Conservation (phyloP, 1,140 invertebrate genomes). For the Caenorhabditis inopinata region DNA sequence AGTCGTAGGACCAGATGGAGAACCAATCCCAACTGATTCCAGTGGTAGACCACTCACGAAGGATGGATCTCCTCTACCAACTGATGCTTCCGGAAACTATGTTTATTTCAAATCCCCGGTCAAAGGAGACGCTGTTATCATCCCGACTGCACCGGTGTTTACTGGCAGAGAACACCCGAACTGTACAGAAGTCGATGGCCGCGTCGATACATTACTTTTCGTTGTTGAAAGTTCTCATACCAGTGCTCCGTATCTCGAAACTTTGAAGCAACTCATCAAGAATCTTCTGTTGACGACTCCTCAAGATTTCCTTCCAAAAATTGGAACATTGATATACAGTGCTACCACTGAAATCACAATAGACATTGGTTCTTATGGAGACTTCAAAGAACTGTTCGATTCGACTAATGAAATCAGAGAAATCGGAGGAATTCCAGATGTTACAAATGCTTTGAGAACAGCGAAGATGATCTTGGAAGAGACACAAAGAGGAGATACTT, state of each 20-base stretch:
- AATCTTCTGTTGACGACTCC: background rate
- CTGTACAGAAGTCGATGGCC: conserved; percentile 13
- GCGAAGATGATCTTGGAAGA: conserved; percentile 36
- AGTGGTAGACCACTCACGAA: too few relatives aligned
- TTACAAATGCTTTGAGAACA: conserved; percentile 20
- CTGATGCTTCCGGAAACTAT: conserved; percentile 19
- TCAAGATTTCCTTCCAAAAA: conserved; percentile 8
- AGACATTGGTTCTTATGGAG: conserved; percentile 43
- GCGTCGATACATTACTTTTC: conserved; percentile 20
- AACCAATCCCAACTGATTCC: too few relatives aligned
- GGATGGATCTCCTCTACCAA: conserved; percentile 38
- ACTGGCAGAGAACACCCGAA: conserved; percentile 24
- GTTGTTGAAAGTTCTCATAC: conserved; percentile 29
- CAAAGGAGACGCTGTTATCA: background rate
- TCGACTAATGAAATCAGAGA: conserved; percentile 44
- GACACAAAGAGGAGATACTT: background rate
- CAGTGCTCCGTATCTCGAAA: conserved; percentile 19
- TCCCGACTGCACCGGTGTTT: conserved; percentile 22
- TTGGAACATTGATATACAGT: conserved; percentile 45
- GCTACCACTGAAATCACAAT: conserved; percentile 45
- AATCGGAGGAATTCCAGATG: conserved; percentile 37
- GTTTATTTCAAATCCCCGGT: background rate
- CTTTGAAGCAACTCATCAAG: conserved; percentile 29
- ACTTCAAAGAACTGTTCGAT: conserved; percentile 33
- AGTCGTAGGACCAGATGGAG: background rate